These are phyloP conservation scores for Megalonaias nervosa DNA, from an alignment of 1,140 invertebrate genomes.

Conservation along the genomic window DNA sequence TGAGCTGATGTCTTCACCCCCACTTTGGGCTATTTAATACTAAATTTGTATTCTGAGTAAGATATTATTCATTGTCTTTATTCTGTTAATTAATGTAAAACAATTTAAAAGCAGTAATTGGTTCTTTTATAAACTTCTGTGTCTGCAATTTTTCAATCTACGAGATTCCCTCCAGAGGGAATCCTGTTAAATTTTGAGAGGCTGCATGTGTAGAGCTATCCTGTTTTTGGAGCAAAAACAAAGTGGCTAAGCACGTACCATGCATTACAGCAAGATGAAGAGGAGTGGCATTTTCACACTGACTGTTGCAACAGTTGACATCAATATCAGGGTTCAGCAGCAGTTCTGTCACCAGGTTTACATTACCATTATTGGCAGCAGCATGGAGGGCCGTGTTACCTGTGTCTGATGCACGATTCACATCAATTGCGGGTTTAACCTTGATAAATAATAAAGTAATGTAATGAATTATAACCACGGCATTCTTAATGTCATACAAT, in stretches of 20 bases:
- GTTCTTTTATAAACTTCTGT: not conserved
- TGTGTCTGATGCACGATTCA: constrained; percentile 63
- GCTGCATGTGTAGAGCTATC: too few relatives aligned
- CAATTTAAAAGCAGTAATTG: too few relatives aligned
- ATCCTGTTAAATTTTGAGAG: not conserved
- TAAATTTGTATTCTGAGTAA: too few relatives aligned
- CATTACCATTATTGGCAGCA: constrained; percentile 65
- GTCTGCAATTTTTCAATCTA: not conserved
- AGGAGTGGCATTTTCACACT: constrained; percentile 68
- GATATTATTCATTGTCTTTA: too few relatives aligned
- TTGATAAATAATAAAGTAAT: constrained; percentile 24
- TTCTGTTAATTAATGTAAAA: not conserved
- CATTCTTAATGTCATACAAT: not conserved
- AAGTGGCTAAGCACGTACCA: constrained; percentile 48
- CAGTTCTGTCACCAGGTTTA: constrained; percentile 56
- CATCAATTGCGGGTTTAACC: constrained; percentile 57
- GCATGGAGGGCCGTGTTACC: constrained; percentile 70
- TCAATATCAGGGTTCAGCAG: constrained; percentile 51
- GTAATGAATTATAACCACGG: not conserved
- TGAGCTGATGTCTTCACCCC: too few relatives aligned
- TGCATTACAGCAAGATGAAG: constrained; percentile 70
- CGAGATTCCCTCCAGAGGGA: too few relatives aligned
- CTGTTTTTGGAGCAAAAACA: not conserved
- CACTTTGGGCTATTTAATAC: too few relatives aligned
- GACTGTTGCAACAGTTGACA: constrained; percentile 61